Percentiles rank a stretch among this genome's conserved stretches.
phyloP scores from a whole-genome alignment of 2,113 vertebrate genomes.

The Solenodon paradoxus region DNA sequence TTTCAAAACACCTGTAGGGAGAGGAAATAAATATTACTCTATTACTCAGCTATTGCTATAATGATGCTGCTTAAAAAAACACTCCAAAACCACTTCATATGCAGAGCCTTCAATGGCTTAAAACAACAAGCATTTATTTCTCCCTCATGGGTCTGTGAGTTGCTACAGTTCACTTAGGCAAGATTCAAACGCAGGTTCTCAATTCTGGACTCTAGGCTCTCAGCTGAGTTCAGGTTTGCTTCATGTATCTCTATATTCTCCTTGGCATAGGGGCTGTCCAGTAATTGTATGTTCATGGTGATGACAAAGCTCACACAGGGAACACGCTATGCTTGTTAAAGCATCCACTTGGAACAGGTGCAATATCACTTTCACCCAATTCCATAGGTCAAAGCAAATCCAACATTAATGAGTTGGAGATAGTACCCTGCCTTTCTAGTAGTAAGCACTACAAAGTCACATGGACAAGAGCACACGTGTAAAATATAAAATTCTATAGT shows the following conservation, averaged over 20 bases:
- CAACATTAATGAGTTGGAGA: background rate
- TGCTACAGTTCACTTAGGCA: background rate
- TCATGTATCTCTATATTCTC: background rate
- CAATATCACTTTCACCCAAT: background rate
- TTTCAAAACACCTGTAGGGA: slow-evolving; percentile 32
- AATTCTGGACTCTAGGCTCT: background rate
- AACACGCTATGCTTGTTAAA: background rate
- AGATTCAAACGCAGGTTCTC: background rate
- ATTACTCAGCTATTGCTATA: slow-evolving; percentile 11
- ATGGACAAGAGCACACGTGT: background rate
- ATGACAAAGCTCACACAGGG: background rate
- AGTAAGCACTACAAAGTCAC: background rate
- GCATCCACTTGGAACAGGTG: background rate
- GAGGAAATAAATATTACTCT: background rate
- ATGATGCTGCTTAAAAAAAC: background rate
- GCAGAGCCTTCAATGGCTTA: slow-evolving; percentile 15
- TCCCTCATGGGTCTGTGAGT: background rate
- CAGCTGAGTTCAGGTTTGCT: background rate
- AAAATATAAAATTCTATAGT: background rate
- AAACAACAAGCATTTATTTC: slow-evolving; percentile 8
- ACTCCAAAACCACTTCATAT: too few species aligned
- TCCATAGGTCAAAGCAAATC: background rate
- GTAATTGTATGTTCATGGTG: background rate
- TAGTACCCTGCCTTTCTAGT: background rate
- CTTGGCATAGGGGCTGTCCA: background rate